These are phyloP conservation scores for Heliothis subflexa DNA, from an alignment of 1,140 invertebrate species.

Conservation along the genomic window DNA sequence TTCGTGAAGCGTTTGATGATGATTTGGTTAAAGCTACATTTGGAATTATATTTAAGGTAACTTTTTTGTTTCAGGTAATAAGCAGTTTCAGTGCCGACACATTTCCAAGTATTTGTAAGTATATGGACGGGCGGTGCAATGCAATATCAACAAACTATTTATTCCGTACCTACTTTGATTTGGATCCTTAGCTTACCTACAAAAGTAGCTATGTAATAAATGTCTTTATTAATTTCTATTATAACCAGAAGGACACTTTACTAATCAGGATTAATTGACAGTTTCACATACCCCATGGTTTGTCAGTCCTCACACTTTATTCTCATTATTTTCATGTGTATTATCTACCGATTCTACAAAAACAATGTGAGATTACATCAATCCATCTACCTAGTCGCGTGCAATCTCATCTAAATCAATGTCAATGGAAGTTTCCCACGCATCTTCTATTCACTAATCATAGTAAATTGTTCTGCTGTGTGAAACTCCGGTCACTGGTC, in stretches of 20 bases:
- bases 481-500: slow-evolving; percentile 15
- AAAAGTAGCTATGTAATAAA: no score
- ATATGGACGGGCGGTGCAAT: no score
- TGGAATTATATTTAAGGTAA: background rate
- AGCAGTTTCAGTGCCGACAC: no score
- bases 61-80: slow-evolving; percentile 21
- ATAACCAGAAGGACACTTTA: no score
- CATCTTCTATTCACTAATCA: slow-evolving; percentile 38
- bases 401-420: slow-evolving; percentile 24
- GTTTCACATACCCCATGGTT: background rate
- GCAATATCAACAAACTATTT: no score
- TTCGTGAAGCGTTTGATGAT: background rate
- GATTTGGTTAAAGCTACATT: no score
- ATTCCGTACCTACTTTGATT: no score
- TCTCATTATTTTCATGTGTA: no score
- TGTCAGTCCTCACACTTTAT: background rate
- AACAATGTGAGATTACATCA: slow-evolving; percentile 18
- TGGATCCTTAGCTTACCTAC: no score
- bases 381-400: slow-evolving; percentile 3
- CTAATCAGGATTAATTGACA: no score
- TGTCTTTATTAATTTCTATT: no score
- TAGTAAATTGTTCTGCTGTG: slow-evolving; percentile 20
- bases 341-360: background rate
- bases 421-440: slow-evolving; percentile 37
- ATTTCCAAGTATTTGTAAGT: background rate